Percentiles rank a stretch among this genome's conserved stretches.
These are phyloP conservation scores for Percopsis omiscomaycus DNA, from an alignment of 2,797 vertebrate species.

Conservation along the genomic window DNA sequence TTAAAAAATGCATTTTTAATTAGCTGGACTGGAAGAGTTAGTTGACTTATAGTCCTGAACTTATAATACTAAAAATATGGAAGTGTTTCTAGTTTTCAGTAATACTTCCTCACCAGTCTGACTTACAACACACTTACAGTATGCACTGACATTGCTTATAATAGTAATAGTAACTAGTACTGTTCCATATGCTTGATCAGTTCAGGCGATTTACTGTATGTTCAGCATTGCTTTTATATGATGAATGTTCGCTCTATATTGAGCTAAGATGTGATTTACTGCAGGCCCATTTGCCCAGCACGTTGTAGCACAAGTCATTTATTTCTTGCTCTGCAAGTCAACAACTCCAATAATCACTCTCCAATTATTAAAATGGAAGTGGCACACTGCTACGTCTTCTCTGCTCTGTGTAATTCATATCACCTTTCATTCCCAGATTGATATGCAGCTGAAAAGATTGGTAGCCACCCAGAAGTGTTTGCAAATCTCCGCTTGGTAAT, in stretches of 20 bases:
- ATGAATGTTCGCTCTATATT: slow-evolving; percentile 68
- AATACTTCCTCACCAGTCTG: slow-evolving; percentile 6
- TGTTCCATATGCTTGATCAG: slow-evolving; percentile 28
- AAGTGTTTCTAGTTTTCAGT: background rate
- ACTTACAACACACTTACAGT: background rate
- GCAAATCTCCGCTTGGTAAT: slow-evolving; percentile 63
- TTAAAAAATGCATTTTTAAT: slow-evolving; percentile 22
- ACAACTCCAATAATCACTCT: slow-evolving; percentile 69
- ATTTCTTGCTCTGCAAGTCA: slow-evolving; percentile 55
- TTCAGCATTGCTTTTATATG: slow-evolving; percentile 55
- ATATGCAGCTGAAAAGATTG: slow-evolving; percentile 68
- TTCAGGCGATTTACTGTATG: slow-evolving; percentile 28
- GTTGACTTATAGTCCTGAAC: background rate
- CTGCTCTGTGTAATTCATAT: slow-evolving; percentile 55
- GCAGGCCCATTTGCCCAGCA: slow-evolving; percentile 46
- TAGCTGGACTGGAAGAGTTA: slow-evolving; percentile 18
- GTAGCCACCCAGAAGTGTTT: slow-evolving; percentile 52
- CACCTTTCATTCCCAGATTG: slow-evolving; percentile 65
- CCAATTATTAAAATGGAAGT: slow-evolving; percentile 70
- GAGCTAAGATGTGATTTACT: slow-evolving; percentile 62
- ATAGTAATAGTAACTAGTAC: slow-evolving; percentile 18
- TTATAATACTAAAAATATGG: too few relatives aligned
- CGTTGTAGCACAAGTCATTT: slow-evolving; percentile 63
- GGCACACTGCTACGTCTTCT: slow-evolving; percentile 62
- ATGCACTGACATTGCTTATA: background rate